These are phyloP conservation scores for Papilio polytes DNA, from an alignment of 1,140 invertebrate genomes.

Conservation along the genomic window DNA sequence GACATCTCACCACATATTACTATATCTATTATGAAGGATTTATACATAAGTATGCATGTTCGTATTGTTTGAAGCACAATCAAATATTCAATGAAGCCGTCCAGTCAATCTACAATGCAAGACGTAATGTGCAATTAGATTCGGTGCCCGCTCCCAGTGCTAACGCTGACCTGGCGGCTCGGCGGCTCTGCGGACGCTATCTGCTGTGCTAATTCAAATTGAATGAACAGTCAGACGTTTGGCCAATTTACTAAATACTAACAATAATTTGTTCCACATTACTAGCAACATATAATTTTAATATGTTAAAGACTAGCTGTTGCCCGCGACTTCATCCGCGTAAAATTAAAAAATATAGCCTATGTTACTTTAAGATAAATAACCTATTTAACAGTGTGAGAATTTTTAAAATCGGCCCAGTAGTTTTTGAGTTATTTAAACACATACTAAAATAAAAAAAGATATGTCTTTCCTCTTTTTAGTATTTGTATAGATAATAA, in stretches of 20 bases:
- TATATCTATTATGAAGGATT: background rate
- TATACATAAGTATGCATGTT: background rate
- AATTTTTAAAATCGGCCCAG: no score
- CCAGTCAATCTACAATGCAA: constrained; percentile 18
- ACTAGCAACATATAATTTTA: background rate
- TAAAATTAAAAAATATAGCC: no score
- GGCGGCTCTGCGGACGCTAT: background rate
- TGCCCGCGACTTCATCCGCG: no score
- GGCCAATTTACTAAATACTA: constrained; percentile 17
- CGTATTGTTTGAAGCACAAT: constrained; percentile 13
- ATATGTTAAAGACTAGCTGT: no score
- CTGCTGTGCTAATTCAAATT: constrained; percentile 32
- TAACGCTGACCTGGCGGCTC: constrained; percentile 30
- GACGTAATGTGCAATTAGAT: constrained; percentile 38
- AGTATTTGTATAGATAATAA: no score
- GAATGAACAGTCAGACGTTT: constrained; percentile 27
- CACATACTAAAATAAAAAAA: no score
- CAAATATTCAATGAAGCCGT: constrained; percentile 21
- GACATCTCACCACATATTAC: background rate
- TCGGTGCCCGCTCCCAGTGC: constrained; percentile 14
- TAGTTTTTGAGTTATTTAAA: no score
- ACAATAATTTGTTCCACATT: background rate
- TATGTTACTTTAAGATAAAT: no score
- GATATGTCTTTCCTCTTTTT: no score
- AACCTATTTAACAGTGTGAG: no score